Evolutionary conservation across 1,140 invertebrate species (phyloP), one percentile per base, ranked within the genome.

Genomic region (Cydia amplana): DNA sequence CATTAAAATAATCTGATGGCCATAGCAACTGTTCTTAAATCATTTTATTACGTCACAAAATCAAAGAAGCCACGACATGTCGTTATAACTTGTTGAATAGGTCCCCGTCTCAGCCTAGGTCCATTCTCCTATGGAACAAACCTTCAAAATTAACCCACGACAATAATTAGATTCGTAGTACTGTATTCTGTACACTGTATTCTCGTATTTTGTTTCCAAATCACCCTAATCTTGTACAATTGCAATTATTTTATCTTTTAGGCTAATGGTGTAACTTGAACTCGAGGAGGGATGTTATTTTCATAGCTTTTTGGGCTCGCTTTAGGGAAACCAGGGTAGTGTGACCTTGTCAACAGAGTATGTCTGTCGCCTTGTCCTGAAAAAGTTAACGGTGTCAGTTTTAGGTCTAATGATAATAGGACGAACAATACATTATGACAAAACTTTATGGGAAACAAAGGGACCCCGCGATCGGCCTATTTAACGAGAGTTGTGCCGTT

Each of bases 91-190:
- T 10, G 16, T 23, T 7, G 55, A 23, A 23, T 23, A n/a, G 18
- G n/a, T 51, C 55, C 55, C 51, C 20, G 6, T 12, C 16, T 60
- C 43, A 16, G 43, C 43, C n/a, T 60, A 9, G 0, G 23, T 20
- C n/a, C n/a, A 55, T n/a, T 16, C n/a, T 18, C 10, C 20, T 20
- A 2, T 6, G 55, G 51, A 55, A 7, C 55, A 60, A 55, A 55
- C n/a, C 43, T 60, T 60, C 55, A 86, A 84, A 83, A 78, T 76
- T 80, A 78, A 80, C 77, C 79, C 82, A 86, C 83, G 89, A 90
- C 87, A 90, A 91, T 90, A 90, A 90, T 90, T 90, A 91, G 88
- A 85, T 60, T 85, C 82, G 79, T 85, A 85, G 84, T 60, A 79
- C 82, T 81, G 75, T 84, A 79, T 80, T 79, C 78, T 49, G 77